Evolutionary conservation across 2,797 vertebrate species (phyloP), one percentile per base, ranked within the genome.

Genomic region (Chaunax sp.): DNA sequence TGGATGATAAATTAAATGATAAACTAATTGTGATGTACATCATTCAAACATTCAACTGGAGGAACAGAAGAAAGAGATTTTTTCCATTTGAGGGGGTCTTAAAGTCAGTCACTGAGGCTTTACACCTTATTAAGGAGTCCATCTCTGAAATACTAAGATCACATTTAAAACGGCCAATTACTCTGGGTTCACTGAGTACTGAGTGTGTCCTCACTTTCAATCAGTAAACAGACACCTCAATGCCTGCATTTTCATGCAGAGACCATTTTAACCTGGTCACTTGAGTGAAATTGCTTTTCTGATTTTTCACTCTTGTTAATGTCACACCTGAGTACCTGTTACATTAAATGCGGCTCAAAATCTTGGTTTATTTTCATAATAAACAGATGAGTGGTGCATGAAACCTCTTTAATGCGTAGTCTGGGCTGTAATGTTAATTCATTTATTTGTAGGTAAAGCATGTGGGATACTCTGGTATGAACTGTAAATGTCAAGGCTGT

Each of bases 401-500:
- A 38, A 61, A 61, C 59, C 47, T n/a, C 25, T 53, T 57, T 55
- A 77, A 56, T 69, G 28, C 56, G 37, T 46, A 12, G 54, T 52
- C 30, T 28, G 37, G 43, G 19, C 15, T 38, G 5, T 46, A 61
- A 23, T 64, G 22, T 58, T 77, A 72, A 75, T 63, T 77, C 22
- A 69, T 0, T 15, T 67, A 64, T 55, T 70, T 45, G 22, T 58
- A 9, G 38, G 10, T 45, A 63, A 69, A 64, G 51, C 64, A 64
- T 57, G 16, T 28, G 49, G 60, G 72, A 53, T 20, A 2, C 23
- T 23, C 38, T 10, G 35, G 64, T 53, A 57, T n/a, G n/a, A n/a
- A n/a, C n/a, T n/a, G 60, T 68, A 72, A 63, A 49, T 60, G 51
- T 35, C 56, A 75, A 72, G 37, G 69, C 11, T 1, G 13, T 75